A percentile compares a stretch with the other conserved stretches of the same genome.
These are phyloP conservation scores for Bembecia ichneumoniformis DNA, from an alignment of 2,888 invertebrate species.

Conservation along the genomic window DNA sequence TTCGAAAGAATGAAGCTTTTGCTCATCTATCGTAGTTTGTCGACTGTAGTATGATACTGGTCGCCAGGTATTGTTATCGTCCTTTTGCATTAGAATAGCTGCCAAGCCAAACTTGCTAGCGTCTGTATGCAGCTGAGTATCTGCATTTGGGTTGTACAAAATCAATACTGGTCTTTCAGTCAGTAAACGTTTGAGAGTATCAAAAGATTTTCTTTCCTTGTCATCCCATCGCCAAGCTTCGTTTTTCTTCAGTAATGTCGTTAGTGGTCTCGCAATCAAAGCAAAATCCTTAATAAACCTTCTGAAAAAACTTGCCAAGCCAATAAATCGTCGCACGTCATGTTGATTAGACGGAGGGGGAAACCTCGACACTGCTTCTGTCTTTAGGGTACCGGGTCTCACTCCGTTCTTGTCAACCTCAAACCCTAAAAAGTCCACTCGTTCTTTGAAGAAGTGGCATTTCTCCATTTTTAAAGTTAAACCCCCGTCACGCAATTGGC, in stretches of 20 bases:
- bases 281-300: slow-evolving; percentile 7
- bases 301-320: slow-evolving; percentile 8
- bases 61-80: slow-evolving; percentile 2
- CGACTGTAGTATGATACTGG: slow-evolving; percentile 24
- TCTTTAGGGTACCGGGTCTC: slow-evolving; percentile 12
- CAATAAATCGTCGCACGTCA: slow-evolving; percentile 9
- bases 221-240: slow-evolving; percentile 9
- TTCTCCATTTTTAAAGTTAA: slow-evolving; percentile 19
- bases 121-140: slow-evolving; percentile 6
- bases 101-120: slow-evolving; percentile 5
- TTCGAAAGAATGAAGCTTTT: slow-evolving; percentile 27
- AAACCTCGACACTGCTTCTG: slow-evolving; percentile 6
- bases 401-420: slow-evolving; percentile 13
- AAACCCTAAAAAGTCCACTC: slow-evolving; percentile 16
- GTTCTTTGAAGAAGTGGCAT: slow-evolving; percentile 15
- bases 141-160: slow-evolving; percentile 3
- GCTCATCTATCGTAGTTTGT: slow-evolving; percentile 22
- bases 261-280: slow-evolving; percentile 10
- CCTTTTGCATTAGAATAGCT: slow-evolving; percentile 13
- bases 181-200: slow-evolving; percentile 13
- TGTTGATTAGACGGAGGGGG: slow-evolving; percentile 5
- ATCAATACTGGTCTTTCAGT: slow-evolving; percentile 12
- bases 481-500: slow-evolving; percentile 6
- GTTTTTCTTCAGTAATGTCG: slow-evolving; percentile 13
- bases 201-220: slow-evolving; percentile 14